Evolutionary conservation across 2,113 vertebrate species (phyloP).

Genomic region (Acrocephalus arundinaceus): DNA sequence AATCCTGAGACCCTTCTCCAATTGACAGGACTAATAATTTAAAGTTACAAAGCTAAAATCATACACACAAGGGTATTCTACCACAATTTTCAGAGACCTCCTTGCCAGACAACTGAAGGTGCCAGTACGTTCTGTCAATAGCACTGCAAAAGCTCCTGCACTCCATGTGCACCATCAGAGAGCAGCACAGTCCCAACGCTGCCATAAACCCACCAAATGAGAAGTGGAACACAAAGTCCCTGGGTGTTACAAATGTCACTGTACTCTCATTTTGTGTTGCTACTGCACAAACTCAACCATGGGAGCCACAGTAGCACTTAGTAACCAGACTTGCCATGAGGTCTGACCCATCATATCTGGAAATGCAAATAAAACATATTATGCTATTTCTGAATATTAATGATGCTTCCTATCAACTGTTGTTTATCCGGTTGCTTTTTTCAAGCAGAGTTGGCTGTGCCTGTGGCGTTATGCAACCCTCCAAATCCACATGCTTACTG

Average conservation of each 20-base stretch:
- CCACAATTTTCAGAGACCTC: not conserved
- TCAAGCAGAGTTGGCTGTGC: not conserved
- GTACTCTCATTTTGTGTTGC: not conserved
- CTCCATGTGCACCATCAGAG: not conserved
- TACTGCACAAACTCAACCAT: not conserved
- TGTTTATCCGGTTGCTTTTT: not conserved
- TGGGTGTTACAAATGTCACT: not conserved
- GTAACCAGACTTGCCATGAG: not conserved
- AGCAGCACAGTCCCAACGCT: not conserved
- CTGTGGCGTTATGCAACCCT: constrained; percentile 25
- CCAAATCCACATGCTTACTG: not conserved
- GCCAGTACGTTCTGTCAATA: not conserved
- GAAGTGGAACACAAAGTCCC: not conserved
- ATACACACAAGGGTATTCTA: not conserved
- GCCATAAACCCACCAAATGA: not conserved
- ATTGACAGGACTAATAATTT: not conserved
- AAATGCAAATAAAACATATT: not conserved
- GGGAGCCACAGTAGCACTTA: not conserved
- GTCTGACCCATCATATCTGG: not conserved
- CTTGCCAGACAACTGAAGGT: not conserved
- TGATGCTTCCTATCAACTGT: not conserved
- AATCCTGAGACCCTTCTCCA: not conserved
- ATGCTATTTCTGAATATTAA: not conserved
- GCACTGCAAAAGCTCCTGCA: not conserved
- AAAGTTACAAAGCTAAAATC: not conserved